Conservation (phyloP, 2,113 vertebrate genomes). For the Charina bottae region DNA sequence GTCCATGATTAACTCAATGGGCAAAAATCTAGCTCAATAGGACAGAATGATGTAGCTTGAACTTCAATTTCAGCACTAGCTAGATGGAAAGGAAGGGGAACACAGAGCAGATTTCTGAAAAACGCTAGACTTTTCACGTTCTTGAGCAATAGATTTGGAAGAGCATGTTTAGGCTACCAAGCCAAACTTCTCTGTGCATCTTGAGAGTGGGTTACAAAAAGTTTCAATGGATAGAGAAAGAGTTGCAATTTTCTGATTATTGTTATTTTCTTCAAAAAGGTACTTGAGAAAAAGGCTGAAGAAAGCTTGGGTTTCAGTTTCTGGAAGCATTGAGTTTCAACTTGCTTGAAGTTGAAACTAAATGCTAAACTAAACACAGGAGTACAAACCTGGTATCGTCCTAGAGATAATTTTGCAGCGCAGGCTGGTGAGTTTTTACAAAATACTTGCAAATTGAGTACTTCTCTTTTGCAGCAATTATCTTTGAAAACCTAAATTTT, state of each 20-base stretch:
- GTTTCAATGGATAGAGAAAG: neutral
- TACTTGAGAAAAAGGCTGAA: neutral
- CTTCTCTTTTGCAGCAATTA: constrained; percentile 89
- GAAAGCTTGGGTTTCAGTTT: neutral
- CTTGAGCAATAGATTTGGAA: neutral
- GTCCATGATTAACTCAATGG: neutral
- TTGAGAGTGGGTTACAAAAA: neutral
- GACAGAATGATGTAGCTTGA: neutral
- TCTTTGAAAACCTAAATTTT: constrained; percentile 83
- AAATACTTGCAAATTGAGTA: constrained; percentile 84
- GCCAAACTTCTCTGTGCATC: neutral
- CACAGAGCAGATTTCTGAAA: neutral
- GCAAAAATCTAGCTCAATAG: neutral
- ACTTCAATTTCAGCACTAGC: neutral
- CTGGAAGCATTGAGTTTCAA: neutral
- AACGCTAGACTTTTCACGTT: neutral
- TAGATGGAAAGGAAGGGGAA: neutral
- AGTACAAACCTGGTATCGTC: constrained; percentile 81
- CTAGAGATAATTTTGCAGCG: constrained; percentile 75
- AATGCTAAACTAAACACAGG: neutral
- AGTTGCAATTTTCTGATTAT: neutral
- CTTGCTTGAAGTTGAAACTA: too few relatives aligned
- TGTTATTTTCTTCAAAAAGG: neutral
- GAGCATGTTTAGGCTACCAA: neutral
- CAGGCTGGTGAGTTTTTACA: constrained; percentile 85